These are phyloP conservation scores for Thunnus maccoyii DNA, from an alignment of 2,113 vertebrate species.

Conservation along the genomic window DNA sequence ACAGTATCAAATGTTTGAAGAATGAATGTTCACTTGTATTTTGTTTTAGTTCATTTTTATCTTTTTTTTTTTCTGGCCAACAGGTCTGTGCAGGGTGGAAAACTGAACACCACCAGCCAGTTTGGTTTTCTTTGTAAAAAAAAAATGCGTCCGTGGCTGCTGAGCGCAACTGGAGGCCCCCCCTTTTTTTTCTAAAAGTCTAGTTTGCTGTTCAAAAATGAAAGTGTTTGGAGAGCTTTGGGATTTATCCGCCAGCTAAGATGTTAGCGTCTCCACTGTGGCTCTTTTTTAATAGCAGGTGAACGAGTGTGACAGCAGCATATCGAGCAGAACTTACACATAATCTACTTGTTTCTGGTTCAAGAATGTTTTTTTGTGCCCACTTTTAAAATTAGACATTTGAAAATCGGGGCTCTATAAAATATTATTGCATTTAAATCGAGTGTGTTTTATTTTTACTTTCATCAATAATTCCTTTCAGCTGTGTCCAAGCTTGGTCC, in stretches of 20 bases:
- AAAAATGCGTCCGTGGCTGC: conserved; percentile 3
- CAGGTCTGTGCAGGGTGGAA: conserved; percentile 42
- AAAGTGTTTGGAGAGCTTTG: conserved; percentile 42
- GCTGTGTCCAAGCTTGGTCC: conserved; percentile 7
- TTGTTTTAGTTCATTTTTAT: conserved; percentile 47
- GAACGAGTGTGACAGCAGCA: not conserved
- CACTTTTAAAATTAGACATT: conserved; percentile 17
- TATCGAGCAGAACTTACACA: not conserved
- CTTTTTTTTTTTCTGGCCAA: conserved; percentile 13
- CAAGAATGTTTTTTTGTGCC: not conserved
- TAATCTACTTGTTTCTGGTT: conserved; percentile 16
- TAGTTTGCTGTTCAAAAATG: conserved; percentile 42
- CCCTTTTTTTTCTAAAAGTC: conserved; percentile 6
- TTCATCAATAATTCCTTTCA: not conserved
- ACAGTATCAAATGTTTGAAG: conserved; percentile 50
- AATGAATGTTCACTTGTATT: conserved; percentile 74
- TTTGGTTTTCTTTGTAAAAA: conserved; percentile 32
- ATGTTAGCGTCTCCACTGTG: conserved; percentile 39
- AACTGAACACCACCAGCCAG: conserved; percentile 7
- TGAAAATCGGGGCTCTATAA: not conserved
- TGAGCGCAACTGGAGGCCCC: conserved; percentile 15
- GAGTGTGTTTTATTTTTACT: conserved; percentile 25
- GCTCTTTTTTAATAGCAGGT: conserved; percentile 44
- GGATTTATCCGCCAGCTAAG: conserved; percentile 41
- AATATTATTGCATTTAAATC: conserved; percentile 24